Conservation (phyloP, 2,113 vertebrate species). For the Chaetorhynchus papuensis region DNA sequence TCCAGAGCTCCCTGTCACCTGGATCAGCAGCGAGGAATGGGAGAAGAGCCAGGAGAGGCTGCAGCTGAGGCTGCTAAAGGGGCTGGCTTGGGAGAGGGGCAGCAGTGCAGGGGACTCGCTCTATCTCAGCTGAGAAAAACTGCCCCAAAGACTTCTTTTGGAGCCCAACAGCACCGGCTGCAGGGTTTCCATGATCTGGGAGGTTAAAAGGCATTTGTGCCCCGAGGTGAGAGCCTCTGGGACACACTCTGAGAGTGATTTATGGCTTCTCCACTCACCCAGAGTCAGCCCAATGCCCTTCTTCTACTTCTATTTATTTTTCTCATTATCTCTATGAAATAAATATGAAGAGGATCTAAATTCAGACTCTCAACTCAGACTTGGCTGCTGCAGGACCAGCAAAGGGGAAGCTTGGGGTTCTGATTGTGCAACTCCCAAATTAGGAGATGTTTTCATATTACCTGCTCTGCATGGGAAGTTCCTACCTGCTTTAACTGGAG, state of each 20-base stretch:
- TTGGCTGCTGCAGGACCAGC: neutral
- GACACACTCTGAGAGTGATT: neutral
- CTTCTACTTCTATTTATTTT: neutral
- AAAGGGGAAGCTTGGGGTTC: neutral
- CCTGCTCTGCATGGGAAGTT: neutral
- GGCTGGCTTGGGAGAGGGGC: neutral
- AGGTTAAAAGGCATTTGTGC: conserved; percentile 6
- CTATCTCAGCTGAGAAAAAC: neutral
- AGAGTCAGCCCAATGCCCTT: neutral
- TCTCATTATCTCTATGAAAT: neutral
- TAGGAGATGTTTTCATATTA: neutral
- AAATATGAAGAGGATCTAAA: neutral
- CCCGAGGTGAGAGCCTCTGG: neutral
- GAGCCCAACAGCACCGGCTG: rapidly evolving
- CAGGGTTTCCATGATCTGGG: neutral
- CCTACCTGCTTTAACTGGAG: rapidly evolving
- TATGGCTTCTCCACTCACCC: neutral
- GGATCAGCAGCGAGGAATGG: rapidly evolving
- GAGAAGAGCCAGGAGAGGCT: neutral
- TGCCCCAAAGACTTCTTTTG: neutral
- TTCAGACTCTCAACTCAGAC: neutral
- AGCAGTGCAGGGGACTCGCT: rapidly evolving
- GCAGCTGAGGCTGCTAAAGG: neutral
- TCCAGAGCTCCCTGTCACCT: neutral
- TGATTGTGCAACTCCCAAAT: neutral